Base-by-base conservation (phyloP, 2,888 invertebrate species). In the Phrixothrix hirtus region DNA sequence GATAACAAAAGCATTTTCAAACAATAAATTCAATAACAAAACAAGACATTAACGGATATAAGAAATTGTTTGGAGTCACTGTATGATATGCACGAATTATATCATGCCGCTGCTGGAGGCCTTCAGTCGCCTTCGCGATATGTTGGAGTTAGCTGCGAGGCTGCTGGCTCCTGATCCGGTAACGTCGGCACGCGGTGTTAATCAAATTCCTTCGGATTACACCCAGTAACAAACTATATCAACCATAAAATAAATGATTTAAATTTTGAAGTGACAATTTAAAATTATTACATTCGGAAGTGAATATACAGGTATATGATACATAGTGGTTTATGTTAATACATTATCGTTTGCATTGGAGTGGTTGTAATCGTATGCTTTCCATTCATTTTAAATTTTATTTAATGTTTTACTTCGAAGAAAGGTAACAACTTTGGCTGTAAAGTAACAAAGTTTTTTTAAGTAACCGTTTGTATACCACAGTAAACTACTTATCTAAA, bases 51-150 rank as follows among this genome's bases (percentile, higher is more conserved):
- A 25, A 39, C 26, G 17, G 35, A 13, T 26, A 36, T 41, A 52
- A 47, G 42, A 43, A 53, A 53, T 39, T 41, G 49, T 55, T 49
- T 39, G 26, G 45, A 43, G 39, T 39, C 43, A 15, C 41, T 41
- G 54, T 41, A 30, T 55, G 54, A 55, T 48, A 57, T 57, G 53
- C 56, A 57, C 59, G 57, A 57, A 55, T 56, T 54, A 51, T 56
- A 59, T 57, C 54, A 59, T 42, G 44, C 47, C 37, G 42, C 36
- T 49, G 57, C 57, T 56, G 13, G 38, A 56, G 44, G 58, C 60
- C 48, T 53, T 64, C 62, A 64, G 63, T 64, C 55, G 60, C 59
- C 55, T 60, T 58, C 58, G 57, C 59, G 64, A 58, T 59, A 59
- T 62, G 59, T 59, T 50, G 53, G 50, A 55, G 55, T 51, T 35